A percentile compares a stretch with the other conserved stretches of the same genome.
Conservation (phyloP, 2,113 vertebrate species). For the Vireo altiloquus region DNA sequence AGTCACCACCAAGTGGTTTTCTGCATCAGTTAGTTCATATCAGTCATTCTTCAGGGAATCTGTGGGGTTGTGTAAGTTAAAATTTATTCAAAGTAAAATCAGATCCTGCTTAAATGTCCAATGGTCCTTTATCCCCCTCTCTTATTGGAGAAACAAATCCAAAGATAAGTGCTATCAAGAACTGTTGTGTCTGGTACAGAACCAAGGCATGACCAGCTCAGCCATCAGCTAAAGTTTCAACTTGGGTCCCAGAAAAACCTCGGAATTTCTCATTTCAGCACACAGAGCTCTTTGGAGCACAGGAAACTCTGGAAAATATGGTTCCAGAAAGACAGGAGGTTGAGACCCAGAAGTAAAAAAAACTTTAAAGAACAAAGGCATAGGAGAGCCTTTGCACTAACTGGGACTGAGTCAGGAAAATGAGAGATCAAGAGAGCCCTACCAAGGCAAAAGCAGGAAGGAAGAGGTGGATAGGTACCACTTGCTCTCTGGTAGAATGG, state of each 20-base stretch:
- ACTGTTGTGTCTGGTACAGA: background rate
- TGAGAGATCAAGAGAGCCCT: background rate
- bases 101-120: background rate
- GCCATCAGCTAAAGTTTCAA: background rate
- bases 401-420: background rate
- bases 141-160: background rate
- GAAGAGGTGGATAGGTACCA: accelerated
- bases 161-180: background rate
- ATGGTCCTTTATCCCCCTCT: background rate
- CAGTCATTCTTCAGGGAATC: background rate
- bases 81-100: background rate
- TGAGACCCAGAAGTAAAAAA: background rate
- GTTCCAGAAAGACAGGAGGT: background rate
- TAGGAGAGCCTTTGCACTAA: background rate
- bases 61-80: background rate
- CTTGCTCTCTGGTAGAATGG: background rate
- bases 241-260: background rate
- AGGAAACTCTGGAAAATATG: background rate
- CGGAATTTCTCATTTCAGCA: background rate
- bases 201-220: background rate
- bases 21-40: background rate
- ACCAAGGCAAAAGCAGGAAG: background rate
- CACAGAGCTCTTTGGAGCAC: background rate
- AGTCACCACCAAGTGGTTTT: background rate
- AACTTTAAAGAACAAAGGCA: background rate